Percentiles rank a stretch among this genome's conserved stretches.
Evolutionary conservation across 2,113 vertebrate genomes (phyloP).

Genomic region (Chauna torquata): DNA sequence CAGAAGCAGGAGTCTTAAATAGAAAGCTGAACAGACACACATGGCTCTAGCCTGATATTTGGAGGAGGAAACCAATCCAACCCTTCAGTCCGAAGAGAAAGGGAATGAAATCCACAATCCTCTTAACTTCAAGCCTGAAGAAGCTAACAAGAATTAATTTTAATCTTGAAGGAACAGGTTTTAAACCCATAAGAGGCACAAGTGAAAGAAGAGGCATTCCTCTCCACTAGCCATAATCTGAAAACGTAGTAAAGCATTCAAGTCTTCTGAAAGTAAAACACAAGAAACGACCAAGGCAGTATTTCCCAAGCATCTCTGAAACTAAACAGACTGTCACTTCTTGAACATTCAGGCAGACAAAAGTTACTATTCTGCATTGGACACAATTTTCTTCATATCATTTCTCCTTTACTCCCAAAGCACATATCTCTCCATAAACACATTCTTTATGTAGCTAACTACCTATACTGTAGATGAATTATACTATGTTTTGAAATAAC

Average conservation of each 20-base stretch:
- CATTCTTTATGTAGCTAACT: not conserved
- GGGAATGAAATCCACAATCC: not conserved
- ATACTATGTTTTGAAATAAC: not conserved
- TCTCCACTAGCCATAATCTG: not conserved
- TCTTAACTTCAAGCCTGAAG: not conserved
- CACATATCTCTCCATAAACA: not conserved
- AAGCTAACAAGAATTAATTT: not conserved
- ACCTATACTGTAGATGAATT: not conserved
- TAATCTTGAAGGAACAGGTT: not conserved
- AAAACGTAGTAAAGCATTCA: not conserved
- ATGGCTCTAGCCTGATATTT: rapidly evolving
- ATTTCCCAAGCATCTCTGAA: not conserved
- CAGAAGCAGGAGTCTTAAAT: not conserved
- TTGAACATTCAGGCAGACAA: not conserved
- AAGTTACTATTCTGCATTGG: not conserved
- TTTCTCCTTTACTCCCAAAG: not conserved
- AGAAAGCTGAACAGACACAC: not conserved
- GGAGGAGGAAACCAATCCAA: not conserved
- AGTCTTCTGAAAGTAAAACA: not conserved
- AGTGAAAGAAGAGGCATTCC: not conserved
- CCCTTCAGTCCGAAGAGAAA: not conserved
- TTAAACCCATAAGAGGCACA: not conserved
- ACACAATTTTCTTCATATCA: not conserved
- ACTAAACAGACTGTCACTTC: not conserved
- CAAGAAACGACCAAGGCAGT: not conserved